Percentiles rank a stretch among this genome's conserved stretches.
Conservation (phyloP, 2,797 vertebrate genomes). For the Acanthiza pusilla region DNA sequence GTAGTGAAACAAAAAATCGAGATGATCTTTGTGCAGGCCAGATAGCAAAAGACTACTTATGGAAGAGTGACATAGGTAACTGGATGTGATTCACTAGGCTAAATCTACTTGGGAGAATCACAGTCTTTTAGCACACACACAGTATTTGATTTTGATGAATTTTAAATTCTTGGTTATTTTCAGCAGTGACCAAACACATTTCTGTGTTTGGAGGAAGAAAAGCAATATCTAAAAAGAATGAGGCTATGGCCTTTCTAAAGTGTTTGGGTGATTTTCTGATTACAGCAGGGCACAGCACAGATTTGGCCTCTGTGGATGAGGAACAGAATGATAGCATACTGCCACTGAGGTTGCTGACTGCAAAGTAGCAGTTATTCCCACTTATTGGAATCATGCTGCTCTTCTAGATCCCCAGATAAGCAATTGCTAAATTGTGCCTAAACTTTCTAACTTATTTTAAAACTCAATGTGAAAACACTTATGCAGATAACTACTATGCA, state of each 20-base stretch:
- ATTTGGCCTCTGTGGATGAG: neutral
- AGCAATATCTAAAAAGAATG: neutral
- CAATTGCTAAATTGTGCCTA: slow-evolving; percentile 29
- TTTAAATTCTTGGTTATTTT: neutral
- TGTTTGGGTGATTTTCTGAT: neutral
- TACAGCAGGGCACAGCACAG: neutral
- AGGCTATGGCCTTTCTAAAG: neutral
- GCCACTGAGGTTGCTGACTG: neutral
- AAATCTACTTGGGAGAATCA: neutral
- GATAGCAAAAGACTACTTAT: neutral
- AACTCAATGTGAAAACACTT: slow-evolving; percentile 7
- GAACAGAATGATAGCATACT: neutral
- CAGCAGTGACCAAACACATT: neutral
- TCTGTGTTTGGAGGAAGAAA: neutral
- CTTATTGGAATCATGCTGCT: neutral
- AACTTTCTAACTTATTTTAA: slow-evolving; percentile 6
- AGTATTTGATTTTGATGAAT: neutral
- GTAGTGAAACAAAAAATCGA: neutral
- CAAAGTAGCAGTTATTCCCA: neutral
- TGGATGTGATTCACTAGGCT: neutral
- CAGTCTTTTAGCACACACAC: neutral
- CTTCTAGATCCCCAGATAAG: neutral
- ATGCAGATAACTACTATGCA: neutral
- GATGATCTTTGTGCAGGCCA: neutral
- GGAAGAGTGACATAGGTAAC: neutral